Evolutionary conservation across 2,888 invertebrate genomes (phyloP).

Genomic region (Aphidoletes aphidimyza): DNA sequence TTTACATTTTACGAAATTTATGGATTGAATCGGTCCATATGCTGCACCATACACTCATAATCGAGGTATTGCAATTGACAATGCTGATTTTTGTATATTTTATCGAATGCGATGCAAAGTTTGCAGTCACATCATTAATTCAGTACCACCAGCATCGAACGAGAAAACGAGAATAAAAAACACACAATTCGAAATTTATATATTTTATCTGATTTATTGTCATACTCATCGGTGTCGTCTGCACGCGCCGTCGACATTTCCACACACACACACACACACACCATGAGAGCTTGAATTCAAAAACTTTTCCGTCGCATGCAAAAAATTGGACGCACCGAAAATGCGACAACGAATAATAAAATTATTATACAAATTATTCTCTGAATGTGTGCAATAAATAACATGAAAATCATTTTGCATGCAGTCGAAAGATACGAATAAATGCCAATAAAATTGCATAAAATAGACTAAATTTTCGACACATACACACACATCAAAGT

Average conservation of each 20-base stretch:
- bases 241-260: not conserved
- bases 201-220: not conserved
- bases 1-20: not conserved
- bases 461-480: not conserved
- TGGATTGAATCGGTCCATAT: not conserved
- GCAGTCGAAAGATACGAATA: not conserved
- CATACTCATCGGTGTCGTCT: slow-evolving; percentile 3
- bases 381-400: not conserved
- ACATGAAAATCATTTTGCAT: not conserved
- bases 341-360: slow-evolving; percentile 1
- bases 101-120: not conserved
- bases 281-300: not conserved
- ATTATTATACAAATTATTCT: not conserved
- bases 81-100: not conserved
- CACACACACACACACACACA: not conserved
- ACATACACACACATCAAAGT: not conserved
- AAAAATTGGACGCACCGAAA: not conserved
- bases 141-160: not conserved
- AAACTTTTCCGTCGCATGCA: not conserved
- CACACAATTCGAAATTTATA: not conserved
- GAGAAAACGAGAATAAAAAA: not conserved
- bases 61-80: not conserved
- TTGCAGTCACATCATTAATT: not conserved
- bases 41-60: not conserved
- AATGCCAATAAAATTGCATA: slow-evolving; percentile 2